These are phyloP conservation scores for Sebastes vulpes DNA, from an alignment of 2,797 vertebrate species.

Conservation along the genomic window DNA sequence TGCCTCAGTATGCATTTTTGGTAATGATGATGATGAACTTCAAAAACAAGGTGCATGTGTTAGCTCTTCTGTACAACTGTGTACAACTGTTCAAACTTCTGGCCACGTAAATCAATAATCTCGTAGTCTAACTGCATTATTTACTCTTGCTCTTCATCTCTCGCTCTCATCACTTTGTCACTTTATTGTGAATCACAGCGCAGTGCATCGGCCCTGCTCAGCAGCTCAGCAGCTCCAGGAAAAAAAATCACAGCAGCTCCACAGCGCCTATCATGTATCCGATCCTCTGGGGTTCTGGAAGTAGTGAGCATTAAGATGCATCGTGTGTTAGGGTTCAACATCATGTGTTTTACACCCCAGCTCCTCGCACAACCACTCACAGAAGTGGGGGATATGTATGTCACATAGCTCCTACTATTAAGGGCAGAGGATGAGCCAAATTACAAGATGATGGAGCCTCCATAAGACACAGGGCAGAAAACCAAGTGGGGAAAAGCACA, in stretches of 20 bases:
- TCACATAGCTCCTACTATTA: constrained; percentile 58
- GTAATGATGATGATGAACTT: constrained; percentile 28
- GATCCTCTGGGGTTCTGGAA: constrained; percentile 54
- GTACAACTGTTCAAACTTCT: constrained; percentile 27
- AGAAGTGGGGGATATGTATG: constrained; percentile 19
- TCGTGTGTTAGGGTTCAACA: constrained; percentile 23
- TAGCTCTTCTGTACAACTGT: constrained; percentile 9
- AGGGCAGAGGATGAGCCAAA: constrained; percentile 59
- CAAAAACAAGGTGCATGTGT: constrained; percentile 8
- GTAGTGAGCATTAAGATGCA: constrained; percentile 49
- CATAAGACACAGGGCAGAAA: constrained; percentile 51
- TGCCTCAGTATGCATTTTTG: not conserved
- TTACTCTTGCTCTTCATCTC: constrained; percentile 13
- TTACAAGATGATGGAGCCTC: constrained; percentile 64
- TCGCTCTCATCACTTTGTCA: constrained; percentile 30
- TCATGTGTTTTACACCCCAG: constrained; percentile 27
- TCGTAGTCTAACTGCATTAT: constrained; percentile 19
- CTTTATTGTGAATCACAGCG: constrained; percentile 13
- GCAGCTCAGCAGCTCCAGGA: constrained; percentile 19
- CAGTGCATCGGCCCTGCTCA: constrained; percentile 11
- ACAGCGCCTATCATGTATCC: constrained; percentile 42
- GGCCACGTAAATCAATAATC: constrained; percentile 35
- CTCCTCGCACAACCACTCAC: constrained; percentile 8
- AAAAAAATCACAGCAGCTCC: constrained; percentile 22
- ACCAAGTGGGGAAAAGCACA: constrained; percentile 48